Conservation (phyloP, 2,113 vertebrate genomes). For the Thunnus maccoyii region DNA sequence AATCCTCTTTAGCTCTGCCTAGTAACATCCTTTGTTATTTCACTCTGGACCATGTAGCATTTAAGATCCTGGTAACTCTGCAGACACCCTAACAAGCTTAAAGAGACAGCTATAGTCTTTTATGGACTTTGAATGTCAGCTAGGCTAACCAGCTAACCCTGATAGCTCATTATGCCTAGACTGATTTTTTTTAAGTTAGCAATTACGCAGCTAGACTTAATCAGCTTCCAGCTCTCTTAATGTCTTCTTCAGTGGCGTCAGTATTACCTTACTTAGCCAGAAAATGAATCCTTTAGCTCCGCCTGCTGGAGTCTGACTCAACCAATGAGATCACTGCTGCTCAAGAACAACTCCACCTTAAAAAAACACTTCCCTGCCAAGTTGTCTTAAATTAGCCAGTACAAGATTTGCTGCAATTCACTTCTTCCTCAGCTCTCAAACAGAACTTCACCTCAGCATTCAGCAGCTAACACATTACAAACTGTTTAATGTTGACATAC, state of each 20-base stretch:
- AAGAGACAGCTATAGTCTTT: background rate
- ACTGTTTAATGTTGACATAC: conserved; percentile 9
- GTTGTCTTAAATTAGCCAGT: conserved; percentile 11
- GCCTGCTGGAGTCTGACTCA: conserved; percentile 20
- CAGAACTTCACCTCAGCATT: background rate
- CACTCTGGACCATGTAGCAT: background rate
- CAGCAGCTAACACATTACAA: conserved; percentile 15
- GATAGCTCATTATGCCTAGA: background rate
- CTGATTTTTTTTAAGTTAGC: background rate
- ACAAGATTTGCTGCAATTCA: conserved; percentile 9
- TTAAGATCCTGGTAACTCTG: background rate
- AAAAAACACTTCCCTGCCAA: background rate
- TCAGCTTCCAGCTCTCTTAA: background rate
- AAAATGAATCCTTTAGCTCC: conserved; percentile 18
- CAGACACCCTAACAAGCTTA: background rate
- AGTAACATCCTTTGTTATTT: background rate
- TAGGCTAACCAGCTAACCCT: conserved; percentile 1
- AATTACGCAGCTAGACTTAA: background rate
- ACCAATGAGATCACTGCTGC: conserved; percentile 50
- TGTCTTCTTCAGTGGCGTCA: background rate
- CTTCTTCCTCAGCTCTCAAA: conserved; percentile 6
- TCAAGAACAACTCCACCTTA: conserved; percentile 4
- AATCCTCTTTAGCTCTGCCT: background rate
- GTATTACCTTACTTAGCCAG: conserved; percentile 36
- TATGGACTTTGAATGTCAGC: background rate